A percentile compares a stretch with the other conserved stretches of the same genome.
phyloP scores from a whole-genome alignment of 2,888 invertebrate genomes.

The Drosophila antonietae region DNA sequence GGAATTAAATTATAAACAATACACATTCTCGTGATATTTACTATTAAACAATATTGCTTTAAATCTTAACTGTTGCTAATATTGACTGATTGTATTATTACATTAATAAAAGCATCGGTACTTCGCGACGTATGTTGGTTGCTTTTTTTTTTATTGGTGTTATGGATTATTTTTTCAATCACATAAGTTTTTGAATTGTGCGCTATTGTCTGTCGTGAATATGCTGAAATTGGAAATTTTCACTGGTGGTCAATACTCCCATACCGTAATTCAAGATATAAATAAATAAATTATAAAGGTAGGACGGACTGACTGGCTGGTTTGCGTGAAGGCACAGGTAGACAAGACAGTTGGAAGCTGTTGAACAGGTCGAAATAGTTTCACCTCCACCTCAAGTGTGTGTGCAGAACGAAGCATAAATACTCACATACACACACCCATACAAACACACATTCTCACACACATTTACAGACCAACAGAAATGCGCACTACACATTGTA shows the following conservation, averaged over 20 bases:
- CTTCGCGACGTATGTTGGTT: background rate
- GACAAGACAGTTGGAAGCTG: slow-evolving; percentile 74
- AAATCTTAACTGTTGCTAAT: background rate
- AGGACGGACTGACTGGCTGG: slow-evolving; percentile 65
- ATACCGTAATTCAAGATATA: slow-evolving; percentile 78
- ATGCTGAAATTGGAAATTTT: slow-evolving; percentile 80
- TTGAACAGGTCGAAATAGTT: slow-evolving; percentile 79
- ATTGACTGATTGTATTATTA: background rate
- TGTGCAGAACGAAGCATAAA: slow-evolving; percentile 69
- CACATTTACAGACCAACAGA: slow-evolving; percentile 18
- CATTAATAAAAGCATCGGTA: background rate
- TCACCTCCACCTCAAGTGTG: slow-evolving; percentile 73
- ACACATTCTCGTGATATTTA: background rate
- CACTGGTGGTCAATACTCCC: slow-evolving; percentile 83
- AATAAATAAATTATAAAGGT: slow-evolving; percentile 79
- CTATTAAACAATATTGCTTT: background rate
- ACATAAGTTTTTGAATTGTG: slow-evolving; percentile 68
- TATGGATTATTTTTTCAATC: slow-evolving; percentile 66
- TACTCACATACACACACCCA: slow-evolving; percentile 10
- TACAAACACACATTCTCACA: slow-evolving; percentile 8
- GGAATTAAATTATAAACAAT: background rate
- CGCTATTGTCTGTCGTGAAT: slow-evolving; percentile 75
- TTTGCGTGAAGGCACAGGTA: slow-evolving; percentile 55
- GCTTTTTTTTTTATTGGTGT: slow-evolving; percentile 36
- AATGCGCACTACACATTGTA: slow-evolving; percentile 70